A percentile compares a stretch with the other conserved stretches of the same genome.
These are phyloP conservation scores for Morbakka virulenta DNA, from an alignment of 30 jellyfish, hydroid and myxozoan species.

Conservation along the genomic window DNA sequence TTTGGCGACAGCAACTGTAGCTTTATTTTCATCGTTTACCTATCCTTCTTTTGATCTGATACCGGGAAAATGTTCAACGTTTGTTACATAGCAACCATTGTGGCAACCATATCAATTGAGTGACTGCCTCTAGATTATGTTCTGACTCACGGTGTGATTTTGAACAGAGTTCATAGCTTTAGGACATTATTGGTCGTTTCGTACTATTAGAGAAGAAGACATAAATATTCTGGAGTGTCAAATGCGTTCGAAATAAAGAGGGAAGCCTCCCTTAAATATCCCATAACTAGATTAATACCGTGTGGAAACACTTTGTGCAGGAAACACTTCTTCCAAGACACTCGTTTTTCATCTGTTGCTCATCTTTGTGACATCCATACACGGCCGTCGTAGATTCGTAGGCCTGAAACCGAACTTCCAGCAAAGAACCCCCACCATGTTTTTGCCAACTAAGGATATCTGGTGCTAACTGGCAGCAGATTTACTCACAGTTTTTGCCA, in stretches of 20 bases:
- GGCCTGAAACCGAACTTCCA: background rate
- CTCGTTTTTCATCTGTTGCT: background rate
- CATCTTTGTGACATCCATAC: background rate
- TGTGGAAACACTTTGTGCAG: background rate
- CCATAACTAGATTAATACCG: background rate
- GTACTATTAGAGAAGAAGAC: background rate
- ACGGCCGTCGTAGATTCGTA: background rate
- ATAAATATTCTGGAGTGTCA: background rate
- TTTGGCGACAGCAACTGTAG: background rate
- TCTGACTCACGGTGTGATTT: background rate
- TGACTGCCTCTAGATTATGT: background rate
- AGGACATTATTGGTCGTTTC: background rate
- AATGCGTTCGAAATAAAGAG: background rate
- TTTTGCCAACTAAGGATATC: background rate
- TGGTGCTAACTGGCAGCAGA: background rate
- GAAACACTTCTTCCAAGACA: background rate
- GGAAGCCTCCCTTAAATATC: background rate
- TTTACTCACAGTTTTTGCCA: background rate
- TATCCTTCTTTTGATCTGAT: background rate
- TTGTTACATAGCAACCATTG: background rate
- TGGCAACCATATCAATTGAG: background rate
- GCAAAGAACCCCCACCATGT: background rate
- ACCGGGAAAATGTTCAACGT: background rate
- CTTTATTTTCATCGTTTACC: background rate
- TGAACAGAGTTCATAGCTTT: background rate